Evolutionary conservation across 2,113 vertebrate species (phyloP).

Genomic region (Carettochelys insculpta): DNA sequence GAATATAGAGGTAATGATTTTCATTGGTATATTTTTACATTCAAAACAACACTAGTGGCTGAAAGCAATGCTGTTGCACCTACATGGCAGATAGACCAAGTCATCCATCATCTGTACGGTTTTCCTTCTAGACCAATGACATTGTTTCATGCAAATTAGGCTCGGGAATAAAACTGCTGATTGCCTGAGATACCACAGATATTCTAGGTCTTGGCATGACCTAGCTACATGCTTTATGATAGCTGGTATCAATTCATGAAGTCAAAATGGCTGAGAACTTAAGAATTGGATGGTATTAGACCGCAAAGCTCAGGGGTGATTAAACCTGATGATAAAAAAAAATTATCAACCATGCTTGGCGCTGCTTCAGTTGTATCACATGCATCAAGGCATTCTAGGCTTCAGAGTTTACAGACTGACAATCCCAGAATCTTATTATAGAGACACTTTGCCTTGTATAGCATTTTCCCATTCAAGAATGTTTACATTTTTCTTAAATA

Average conservation of each 20-base stretch:
- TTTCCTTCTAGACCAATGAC: background rate
- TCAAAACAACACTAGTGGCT: background rate
- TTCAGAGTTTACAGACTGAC: background rate
- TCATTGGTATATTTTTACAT: background rate
- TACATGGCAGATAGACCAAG: background rate
- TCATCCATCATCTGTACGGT: background rate
- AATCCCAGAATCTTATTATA: background rate
- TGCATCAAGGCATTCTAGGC: background rate
- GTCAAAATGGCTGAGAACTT: background rate
- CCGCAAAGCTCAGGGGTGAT: background rate
- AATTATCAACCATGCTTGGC: background rate
- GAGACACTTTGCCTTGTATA: background rate
- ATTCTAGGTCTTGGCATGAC: background rate
- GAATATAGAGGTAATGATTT: background rate
- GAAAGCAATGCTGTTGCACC: background rate
- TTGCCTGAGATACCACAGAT: background rate
- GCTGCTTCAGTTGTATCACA: background rate
- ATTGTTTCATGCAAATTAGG: background rate
- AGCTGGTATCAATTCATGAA: background rate
- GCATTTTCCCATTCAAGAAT: background rate
- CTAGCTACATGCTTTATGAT: background rate
- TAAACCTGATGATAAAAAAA: background rate
- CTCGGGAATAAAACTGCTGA: background rate
- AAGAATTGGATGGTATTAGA: too few species aligned
- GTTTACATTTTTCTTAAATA: background rate